Conservation (phyloP, 2,113 vertebrate genomes). For the rat (Rattus norvegicus) region GRCr8 NC_086033.1:76043001-76043500, state of each 20-base stretch:
- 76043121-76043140: neutral
- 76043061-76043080: neutral
- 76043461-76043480: no score
- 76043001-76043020: neutral
- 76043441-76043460: neutral
- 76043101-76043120: neutral
- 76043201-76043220: neutral
- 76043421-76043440: neutral
- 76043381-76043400: neutral
- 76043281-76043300: neutral
- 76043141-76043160: neutral
- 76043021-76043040: conserved; percentile 2
- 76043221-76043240: neutral
- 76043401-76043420: neutral
- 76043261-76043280: neutral
- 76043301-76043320: neutral
- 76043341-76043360: neutral
- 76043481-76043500: neutral
- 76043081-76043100: neutral
- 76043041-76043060: conserved; percentile 28
- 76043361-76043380: neutral
- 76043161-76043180: neutral
- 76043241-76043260: neutral
- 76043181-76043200: neutral
- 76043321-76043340: neutral